Conservation (phyloP, 2,113 vertebrate species). For the Sarotherodon lohbergeri region DNA sequence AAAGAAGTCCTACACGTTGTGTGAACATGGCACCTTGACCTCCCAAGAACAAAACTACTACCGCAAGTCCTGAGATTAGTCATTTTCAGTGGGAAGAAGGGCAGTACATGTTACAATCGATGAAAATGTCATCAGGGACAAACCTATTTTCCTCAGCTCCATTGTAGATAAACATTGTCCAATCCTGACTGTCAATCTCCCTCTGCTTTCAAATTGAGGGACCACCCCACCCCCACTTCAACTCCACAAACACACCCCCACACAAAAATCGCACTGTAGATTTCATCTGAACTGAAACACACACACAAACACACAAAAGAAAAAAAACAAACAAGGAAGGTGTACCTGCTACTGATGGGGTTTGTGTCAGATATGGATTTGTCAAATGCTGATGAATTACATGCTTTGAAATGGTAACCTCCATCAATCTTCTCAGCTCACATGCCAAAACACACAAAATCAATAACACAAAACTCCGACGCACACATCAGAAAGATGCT, state of each 20-base stretch:
- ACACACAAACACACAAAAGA: neutral
- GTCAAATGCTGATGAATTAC: constrained; percentile 62
- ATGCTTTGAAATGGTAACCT: constrained; percentile 53
- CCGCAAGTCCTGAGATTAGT: constrained; percentile 55
- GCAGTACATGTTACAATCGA: constrained; percentile 69
- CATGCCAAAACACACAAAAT: constrained; percentile 13
- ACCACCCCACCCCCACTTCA: neutral
- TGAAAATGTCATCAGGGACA: constrained; percentile 74
- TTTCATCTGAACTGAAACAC: constrained; percentile 53
- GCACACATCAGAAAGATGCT: neutral
- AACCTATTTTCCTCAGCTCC: constrained; percentile 66
- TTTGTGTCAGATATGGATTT: constrained; percentile 61
- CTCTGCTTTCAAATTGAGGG: constrained; percentile 25
- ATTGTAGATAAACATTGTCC: constrained; percentile 68
- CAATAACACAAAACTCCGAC: neutral
- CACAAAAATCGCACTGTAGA: constrained; percentile 18
- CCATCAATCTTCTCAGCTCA: constrained; percentile 48
- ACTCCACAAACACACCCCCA: neutral
- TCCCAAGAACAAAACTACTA: constrained; percentile 43
- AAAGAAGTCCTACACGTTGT: constrained; percentile 35
- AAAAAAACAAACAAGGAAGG: neutral
- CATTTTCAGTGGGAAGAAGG: constrained; percentile 43
- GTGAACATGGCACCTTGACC: constrained; percentile 50
- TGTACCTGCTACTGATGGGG: constrained; percentile 11
- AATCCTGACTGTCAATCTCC: constrained; percentile 56